phyloP scores from a whole-genome alignment of 2,113 vertebrate genomes.

The Silurus meridionalis region DNA sequence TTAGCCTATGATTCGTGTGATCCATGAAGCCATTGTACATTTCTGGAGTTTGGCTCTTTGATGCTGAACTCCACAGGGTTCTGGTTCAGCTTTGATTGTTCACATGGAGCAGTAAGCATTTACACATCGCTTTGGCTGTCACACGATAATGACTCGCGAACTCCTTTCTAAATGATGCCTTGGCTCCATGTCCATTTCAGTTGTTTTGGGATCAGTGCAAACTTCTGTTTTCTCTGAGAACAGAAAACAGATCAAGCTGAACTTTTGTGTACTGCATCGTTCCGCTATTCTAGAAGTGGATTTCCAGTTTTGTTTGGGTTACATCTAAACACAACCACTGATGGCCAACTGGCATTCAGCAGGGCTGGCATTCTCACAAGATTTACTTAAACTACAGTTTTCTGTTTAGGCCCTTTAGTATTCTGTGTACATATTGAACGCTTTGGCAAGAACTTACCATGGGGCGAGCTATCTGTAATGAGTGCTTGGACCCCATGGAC shows the following conservation, averaged over 20 bases:
- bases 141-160: not conserved
- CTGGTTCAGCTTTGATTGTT: slow-evolving; percentile 27
- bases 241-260: not conserved
- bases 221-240: too few species aligned
- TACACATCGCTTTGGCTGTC: slow-evolving; percentile 20
- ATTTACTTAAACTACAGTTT: not conserved
- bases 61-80: slow-evolving; percentile 17
- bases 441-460: not conserved
- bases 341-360: not conserved
- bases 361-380: not conserved
- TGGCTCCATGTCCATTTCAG: not conserved
- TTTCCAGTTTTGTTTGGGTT: not conserved
- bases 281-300: not conserved
- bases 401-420: not conserved
- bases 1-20: slow-evolving; percentile 9
- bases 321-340: not conserved
- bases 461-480: not conserved
- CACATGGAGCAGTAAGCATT: not conserved
- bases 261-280: not conserved
- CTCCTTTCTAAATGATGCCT: not conserved
- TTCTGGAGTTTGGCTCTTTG: slow-evolving; percentile 25
- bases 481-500: not conserved
- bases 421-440: not conserved
- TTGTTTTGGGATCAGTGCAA: not conserved
- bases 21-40: not conserved